A percentile compares a stretch with the other conserved stretches of the same genome.
These are phyloP conservation scores for Limosa lapponica DNA, from an alignment of 2,797 vertebrate species.

Conservation along the genomic window DNA sequence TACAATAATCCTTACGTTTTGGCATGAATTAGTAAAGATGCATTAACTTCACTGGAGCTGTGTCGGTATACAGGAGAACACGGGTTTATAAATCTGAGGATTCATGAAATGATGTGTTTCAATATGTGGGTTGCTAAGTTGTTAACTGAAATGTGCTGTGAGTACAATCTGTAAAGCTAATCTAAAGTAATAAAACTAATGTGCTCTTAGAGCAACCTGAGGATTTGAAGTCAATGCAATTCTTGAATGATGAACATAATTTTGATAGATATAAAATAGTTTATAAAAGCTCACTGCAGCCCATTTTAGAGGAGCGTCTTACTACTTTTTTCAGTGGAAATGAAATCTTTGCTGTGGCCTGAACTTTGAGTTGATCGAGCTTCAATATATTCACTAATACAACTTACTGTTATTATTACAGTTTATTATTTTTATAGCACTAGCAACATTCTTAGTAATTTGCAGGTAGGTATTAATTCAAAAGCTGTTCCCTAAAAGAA, in stretches of 20 bases:
- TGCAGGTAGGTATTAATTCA: neutral
- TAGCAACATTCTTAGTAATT: slow-evolving; percentile 1
- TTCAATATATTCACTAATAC: neutral
- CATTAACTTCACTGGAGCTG: neutral
- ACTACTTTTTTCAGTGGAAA: neutral
- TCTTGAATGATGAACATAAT: neutral
- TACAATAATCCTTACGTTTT: neutral
- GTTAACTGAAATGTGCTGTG: neutral
- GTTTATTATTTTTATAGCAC: slow-evolving; percentile 45
- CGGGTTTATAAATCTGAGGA: neutral
- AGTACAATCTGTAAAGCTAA: slow-evolving; percentile 11
- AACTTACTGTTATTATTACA: slow-evolving; percentile 18
- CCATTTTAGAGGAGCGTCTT: neutral
- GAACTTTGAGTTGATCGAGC: neutral
- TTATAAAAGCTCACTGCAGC: neutral
- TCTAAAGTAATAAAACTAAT: slow-evolving; percentile 40
- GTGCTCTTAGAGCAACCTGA: slow-evolving; percentile 1
- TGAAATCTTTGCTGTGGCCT: neutral
- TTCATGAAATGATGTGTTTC: neutral
- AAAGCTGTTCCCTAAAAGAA: neutral
- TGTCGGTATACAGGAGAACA: neutral
- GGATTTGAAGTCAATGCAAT: slow-evolving; percentile 9
- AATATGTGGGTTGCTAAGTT: neutral
- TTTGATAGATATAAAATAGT: slow-evolving; percentile 4
- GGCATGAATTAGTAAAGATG: neutral